Evolutionary conservation across 1,140 invertebrate genomes (phyloP), one percentile per base, ranked within the genome.

Genomic region (Lordiphosa clarofinis): DNA sequence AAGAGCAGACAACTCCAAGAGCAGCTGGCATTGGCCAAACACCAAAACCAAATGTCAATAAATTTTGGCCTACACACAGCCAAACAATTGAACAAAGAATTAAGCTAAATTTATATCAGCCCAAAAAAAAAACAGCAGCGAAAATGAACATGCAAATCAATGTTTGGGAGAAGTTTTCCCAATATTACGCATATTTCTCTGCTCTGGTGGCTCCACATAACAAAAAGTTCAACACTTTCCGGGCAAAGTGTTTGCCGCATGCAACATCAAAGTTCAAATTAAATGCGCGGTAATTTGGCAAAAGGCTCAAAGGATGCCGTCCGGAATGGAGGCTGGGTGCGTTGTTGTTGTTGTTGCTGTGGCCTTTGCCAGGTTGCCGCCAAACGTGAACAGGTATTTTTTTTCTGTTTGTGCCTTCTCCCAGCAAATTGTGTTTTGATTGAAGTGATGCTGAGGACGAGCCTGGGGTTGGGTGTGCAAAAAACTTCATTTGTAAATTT

Each of bases 231-330:
- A 60, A 62, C 67, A 68, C 66, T 60, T 67, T 35, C 31, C 56
- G 42, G 55, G 74, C 50, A 62, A 74, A 72, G 40, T 57, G 64
- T 70, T 63, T 75, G 79, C 79, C 79, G 79, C 79, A 74, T 86
- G 79, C 79, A 86, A 86, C 79, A 86, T 86, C 79, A 86, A 86
- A 86, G 79, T 86, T 84, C 73, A 86, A 84, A 86, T 86, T 86
- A 86, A 86, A 86, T 86, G 79, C 79, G 79, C 79, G 73, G 81
- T 81, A 86, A 86, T 86, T 86, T 86, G 79, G 79, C 81, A 86
- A 86, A 84, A 86, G 79, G 78, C 78, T 86, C 78, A 84, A 84
- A 84, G 78, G 78, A 84, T 79, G 78, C 78, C 79, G 78, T 71
- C 68, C 62, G 42, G 62, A 54, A 56, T 54, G 48, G 35, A 46